Evolutionary conservation across 2,797 vertebrate genomes (phyloP), one percentile per base, ranked within the genome.

Genomic region (Caiman crocodilus): DNA sequence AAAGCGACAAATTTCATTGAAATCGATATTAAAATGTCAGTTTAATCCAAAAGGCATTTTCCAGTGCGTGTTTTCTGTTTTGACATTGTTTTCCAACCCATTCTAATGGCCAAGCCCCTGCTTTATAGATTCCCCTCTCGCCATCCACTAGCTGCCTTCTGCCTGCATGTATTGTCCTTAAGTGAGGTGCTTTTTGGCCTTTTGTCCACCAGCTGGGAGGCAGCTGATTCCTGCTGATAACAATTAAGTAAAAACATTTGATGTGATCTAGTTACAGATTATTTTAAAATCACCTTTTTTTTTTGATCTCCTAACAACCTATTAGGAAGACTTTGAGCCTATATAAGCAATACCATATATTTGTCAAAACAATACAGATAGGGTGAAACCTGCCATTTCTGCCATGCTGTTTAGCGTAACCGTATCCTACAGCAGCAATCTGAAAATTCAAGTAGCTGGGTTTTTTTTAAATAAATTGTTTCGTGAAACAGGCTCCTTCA

Each of bases 381-480:
- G 87, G 87, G 88, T 92, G 91, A 95, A 92, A 65, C 58, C 88
- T 96, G 84, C 89, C 90, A 55, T 96, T 96, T 97, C 96, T 96
- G 90, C 90, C 93, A 94, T 91, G 78, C 9, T 74, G 80, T 93
- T 92, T 87, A 92, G 21, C 85, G 93, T 93, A 96, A 95, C 82
- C 60, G 25, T 93, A 95, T 94, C 94, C 88, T 96, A 90, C 69
- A 93, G 93, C 61, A 95, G 93, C 82, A 84, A 74, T 92, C 78
- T 89, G 80, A 85, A 95, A 94, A 86, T 14, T 93, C 77, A 85
- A 87, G 95, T 95, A 96, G 95, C 95, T 96, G 91, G n/a, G n/a
- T n/a, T n/a, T 94, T 95, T 86, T 96, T 94, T 90, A 96, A 94
- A 91, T 91, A 94, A 94, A 89, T 89, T 78, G 84, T 92, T 94